Evolutionary conservation across 2,888 invertebrate species (phyloP).

Genomic region (Acanthosepion pharaonis): DNA sequence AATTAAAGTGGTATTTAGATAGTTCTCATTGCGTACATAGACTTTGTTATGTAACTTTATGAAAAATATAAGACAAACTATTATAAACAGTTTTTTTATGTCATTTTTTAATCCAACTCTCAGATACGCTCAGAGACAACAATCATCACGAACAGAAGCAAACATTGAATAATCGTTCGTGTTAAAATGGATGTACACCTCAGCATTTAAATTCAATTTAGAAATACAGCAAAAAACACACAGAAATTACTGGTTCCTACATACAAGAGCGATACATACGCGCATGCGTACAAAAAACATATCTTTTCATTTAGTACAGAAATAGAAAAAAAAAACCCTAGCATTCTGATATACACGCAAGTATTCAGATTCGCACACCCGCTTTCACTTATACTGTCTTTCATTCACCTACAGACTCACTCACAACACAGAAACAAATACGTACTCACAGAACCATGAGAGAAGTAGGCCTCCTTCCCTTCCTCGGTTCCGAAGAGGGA

Average conservation of each 20-base stretch:
- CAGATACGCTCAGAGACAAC: no score
- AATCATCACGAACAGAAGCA: no score
- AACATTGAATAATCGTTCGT: no score
- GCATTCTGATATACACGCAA: not conserved
- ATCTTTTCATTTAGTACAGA: not conserved
- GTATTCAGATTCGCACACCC: not conserved
- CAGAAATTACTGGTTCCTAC: not conserved
- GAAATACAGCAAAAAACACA: not conserved
- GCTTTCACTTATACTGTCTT: not conserved
- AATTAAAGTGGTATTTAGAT: no score
- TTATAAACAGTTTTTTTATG: no score
- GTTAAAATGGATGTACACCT: not conserved
- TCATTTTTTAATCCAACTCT: no score
- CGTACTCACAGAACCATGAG: not conserved
- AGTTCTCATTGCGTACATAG: no score
- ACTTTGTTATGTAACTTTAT: no score
- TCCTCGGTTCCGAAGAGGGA: not conserved
- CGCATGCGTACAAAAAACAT: not conserved
- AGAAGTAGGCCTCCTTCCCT: not conserved
- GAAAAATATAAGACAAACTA: no score
- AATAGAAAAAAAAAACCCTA: not conserved
- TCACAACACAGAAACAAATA: not conserved
- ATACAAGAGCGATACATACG: not conserved
- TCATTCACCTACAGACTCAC: not conserved
- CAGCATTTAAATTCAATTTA: not conserved